These are phyloP conservation scores for Pelecanus crispus DNA, from an alignment of 2,113 vertebrate genomes.

Conservation along the genomic window DNA sequence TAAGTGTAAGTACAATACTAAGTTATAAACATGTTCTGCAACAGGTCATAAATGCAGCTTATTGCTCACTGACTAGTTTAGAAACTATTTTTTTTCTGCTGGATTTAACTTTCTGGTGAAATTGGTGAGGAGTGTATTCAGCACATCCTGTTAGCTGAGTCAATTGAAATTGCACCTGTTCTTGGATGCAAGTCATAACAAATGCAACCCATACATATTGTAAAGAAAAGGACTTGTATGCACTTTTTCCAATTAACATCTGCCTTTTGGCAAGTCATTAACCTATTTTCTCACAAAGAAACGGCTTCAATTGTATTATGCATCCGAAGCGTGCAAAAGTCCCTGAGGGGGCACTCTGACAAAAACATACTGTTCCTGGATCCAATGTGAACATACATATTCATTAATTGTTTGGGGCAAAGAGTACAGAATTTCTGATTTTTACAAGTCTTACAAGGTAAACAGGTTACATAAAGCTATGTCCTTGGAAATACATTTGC, in stretches of 20 bases:
- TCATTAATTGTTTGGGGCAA: conserved; percentile 53
- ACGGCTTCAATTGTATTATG: conserved; percentile 47
- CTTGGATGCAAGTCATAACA: conserved; percentile 35
- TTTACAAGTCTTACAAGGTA: conserved; percentile 31
- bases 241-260: conserved; percentile 51
- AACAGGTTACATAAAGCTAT: conserved; percentile 36
- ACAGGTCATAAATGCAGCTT: background rate
- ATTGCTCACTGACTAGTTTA: background rate
- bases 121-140: background rate
- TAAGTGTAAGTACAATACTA: background rate
- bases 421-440: conserved; percentile 33
- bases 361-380: conserved; percentile 58
- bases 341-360: conserved; percentile 35
- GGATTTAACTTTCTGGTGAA: background rate
- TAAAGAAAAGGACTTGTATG: conserved; percentile 26
- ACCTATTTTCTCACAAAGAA: conserved; percentile 64
- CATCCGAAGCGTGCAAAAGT: conserved; percentile 44
- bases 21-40: background rate
- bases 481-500: background rate
- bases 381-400: conserved; percentile 11
- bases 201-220: conserved; percentile 1
- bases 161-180: conserved; percentile 52
- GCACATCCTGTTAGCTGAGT: conserved; percentile 33
- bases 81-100: background rate
- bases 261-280: conserved; percentile 63